Base-by-base conservation (phyloP, 2,797 vertebrate species). In the Cyprinodon diabolis region DNA sequence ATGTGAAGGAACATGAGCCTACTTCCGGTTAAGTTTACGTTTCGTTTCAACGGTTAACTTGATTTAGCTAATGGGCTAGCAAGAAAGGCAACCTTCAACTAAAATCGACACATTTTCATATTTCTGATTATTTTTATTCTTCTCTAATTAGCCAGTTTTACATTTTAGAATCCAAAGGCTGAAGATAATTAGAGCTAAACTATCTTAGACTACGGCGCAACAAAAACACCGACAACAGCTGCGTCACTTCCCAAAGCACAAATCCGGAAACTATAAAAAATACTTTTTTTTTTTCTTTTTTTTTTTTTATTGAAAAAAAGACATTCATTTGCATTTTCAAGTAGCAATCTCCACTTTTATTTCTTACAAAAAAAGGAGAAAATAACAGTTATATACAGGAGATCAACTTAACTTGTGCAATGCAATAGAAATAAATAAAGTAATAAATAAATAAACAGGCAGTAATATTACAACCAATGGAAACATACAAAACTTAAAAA, bases 221-320 rank as follows among this genome's bases (percentile, higher is more conserved):
- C 60, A 54, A 49, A 30, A 63, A 79, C 49, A 51, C 1, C 23
- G 55, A 75, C 43, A 35, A 35, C 12, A 19, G 21, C 58, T 74
- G 79, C 82, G 84, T 85, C 79, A 66, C 81, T 84, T 49, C 23
- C 79, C 70, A 25, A 63, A 45, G 15, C 25, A 43, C 58, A 40
- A 62, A 4, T 37, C 37, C 37, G 60, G 60, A 63, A 63, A 43
- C 35, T 30, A 30, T 30, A 30, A 30, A 30, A 30, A 30, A 30
- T 30, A 30, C 30, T 30, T 30, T 30, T 30, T 30, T 30, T 30
- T 30, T 30, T 30, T 30, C 2, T 30, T 30, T 30, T 30, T 30
- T 30, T 30, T 3, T 30, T 30, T 30, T 30, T 30, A 2, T 30
- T 30, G 25, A 0, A 30, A 30, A 30, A 30, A 30, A 30, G 30